Conservation (phyloP, 2,888 invertebrate genomes). For the Ormia ochracea region DNA sequence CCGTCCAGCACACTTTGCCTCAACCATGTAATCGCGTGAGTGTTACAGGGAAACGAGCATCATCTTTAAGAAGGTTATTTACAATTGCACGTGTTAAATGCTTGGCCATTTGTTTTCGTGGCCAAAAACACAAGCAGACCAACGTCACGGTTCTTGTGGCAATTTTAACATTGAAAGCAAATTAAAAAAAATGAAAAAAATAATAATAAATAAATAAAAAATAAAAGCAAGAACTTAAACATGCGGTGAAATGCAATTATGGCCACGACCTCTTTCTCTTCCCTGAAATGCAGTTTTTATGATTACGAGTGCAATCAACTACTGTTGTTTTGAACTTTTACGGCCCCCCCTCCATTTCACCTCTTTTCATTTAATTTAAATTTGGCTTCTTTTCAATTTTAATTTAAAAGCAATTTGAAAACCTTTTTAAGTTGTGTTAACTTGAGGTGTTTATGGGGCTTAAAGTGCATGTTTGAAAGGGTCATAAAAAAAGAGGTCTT, state of each 20-base stretch:
- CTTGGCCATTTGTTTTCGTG: constrained; percentile 24
- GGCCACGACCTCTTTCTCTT: constrained; percentile 51
- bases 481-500: constrained; percentile 26
- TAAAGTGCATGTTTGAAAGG: constrained; percentile 26
- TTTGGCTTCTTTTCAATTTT: constrained; percentile 29
- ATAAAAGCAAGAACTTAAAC: not conserved
- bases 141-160: constrained; percentile 33
- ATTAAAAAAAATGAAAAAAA: too few species aligned
- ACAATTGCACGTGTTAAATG: constrained; percentile 53
- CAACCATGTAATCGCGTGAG: not conserved
- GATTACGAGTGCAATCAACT: constrained; percentile 15
- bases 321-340: constrained; percentile 44
- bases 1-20: not conserved
- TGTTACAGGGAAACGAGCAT: not conserved
- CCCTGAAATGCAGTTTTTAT: constrained; percentile 5
- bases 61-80: not conserved
- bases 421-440: not conserved
- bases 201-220: not conserved
- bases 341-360: not conserved
- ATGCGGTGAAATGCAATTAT: constrained; percentile 45
- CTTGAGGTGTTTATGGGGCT: constrained; percentile 25
- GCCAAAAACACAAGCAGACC: constrained; percentile 5
- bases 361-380: constrained; percentile 21
- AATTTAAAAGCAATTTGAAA: constrained; percentile 39
- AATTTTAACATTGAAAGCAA: not conserved